phyloP scores from a whole-genome alignment of 2,113 vertebrate species.

The Aldabrachelys gigantea region DNA sequence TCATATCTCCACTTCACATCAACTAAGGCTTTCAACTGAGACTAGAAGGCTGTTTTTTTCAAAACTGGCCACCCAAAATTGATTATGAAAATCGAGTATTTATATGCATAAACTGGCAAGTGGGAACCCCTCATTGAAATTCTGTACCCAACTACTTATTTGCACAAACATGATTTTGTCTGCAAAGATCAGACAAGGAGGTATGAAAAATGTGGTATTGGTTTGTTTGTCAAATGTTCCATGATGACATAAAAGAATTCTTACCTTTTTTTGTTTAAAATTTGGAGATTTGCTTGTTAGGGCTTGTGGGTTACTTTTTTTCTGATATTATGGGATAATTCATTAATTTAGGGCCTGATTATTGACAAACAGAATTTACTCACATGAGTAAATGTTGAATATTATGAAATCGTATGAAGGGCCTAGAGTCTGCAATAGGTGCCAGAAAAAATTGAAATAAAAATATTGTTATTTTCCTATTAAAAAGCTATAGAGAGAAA shows the following conservation, averaged over 20 bases:
- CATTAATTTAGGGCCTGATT: neutral
- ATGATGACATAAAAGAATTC: neutral
- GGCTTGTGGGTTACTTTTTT: neutral
- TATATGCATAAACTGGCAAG: neutral
- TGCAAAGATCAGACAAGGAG: neutral
- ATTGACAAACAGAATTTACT: neutral
- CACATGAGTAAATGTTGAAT: neutral
- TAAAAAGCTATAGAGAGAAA: neutral
- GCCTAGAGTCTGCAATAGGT: neutral
- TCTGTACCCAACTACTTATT: neutral
- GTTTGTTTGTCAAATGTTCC: neutral
- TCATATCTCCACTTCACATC: neutral
- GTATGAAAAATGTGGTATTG: neutral
- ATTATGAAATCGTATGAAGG: neutral
- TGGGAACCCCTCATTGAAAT: neutral
- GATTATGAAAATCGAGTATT: neutral
- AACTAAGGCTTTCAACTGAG: neutral
- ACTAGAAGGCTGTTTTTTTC: neutral
- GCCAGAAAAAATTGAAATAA: neutral
- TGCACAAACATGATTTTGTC: neutral
- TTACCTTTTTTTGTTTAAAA: constrained; percentile 18
- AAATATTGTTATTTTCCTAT: neutral
- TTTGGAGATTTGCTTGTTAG: neutral
- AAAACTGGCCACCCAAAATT: neutral
- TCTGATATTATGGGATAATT: neutral